Conservation (phyloP, 2,797 vertebrate species). For the Crocidura indochinensis region DNA sequence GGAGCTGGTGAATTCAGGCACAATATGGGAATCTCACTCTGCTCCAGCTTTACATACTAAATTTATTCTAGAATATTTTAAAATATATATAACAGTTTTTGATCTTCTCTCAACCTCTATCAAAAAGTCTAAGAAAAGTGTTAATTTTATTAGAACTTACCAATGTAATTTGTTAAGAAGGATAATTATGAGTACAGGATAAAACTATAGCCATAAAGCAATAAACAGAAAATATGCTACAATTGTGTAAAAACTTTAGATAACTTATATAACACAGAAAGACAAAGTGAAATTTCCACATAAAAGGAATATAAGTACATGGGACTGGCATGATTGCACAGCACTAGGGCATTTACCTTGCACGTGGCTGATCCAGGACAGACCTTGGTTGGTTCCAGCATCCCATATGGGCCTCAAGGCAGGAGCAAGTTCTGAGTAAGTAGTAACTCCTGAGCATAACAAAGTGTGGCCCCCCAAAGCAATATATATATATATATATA, state of each 20-base stretch:
- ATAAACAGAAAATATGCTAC: not conserved
- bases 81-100: conserved; percentile 37
- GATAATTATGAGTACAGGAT: conserved; percentile 47
- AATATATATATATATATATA: too few species aligned
- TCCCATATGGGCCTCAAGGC: too few species aligned
- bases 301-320: not conserved
- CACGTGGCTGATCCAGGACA: too few species aligned
- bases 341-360: too few species aligned
- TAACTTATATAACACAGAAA: conserved; percentile 19
- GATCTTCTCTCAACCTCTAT: not conserved
- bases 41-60: conserved; percentile 63
- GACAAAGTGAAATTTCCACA: not conserved
- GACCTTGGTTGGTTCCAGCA: too few species aligned
- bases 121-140: not conserved
- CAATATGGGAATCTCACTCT: conserved; percentile 65
- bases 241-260: not conserved
- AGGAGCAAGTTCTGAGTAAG: too few species aligned
- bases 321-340: too few species aligned
- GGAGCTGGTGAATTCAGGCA: conserved; percentile 72
- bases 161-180: not conserved
- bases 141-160: conserved; percentile 58
- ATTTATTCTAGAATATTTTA: conserved; percentile 59
- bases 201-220: not conserved
- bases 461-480: too few species aligned
- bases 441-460: too few species aligned